phyloP scores from a whole-genome alignment of 2,113 vertebrate species.

The Bothrops jararaca region DNA sequence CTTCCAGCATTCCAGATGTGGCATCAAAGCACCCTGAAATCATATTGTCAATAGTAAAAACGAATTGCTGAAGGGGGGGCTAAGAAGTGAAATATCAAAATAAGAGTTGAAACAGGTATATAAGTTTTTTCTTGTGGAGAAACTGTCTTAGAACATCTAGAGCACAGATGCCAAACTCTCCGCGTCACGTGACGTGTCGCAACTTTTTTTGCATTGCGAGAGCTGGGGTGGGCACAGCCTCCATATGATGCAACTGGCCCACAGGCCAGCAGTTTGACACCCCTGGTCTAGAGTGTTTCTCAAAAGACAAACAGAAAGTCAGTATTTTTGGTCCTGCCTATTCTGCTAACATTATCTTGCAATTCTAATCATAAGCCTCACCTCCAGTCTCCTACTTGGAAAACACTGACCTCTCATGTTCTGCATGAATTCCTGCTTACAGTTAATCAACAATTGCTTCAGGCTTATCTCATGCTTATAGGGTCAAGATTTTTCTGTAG shows the following conservation, averaged over 20 bases:
- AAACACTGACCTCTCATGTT: neutral
- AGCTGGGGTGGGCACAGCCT: too few species aligned
- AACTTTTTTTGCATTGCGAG: too few species aligned
- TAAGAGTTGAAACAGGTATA: too few species aligned
- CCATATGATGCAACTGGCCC: too few species aligned
- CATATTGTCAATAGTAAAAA: too few species aligned
- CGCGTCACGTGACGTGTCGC: too few species aligned
- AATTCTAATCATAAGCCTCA: neutral
- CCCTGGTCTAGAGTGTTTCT: neutral
- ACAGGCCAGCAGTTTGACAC: too few species aligned
- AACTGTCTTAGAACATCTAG: neutral
- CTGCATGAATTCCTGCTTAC: neutral
- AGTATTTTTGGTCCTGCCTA: neutral
- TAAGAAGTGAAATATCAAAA: too few species aligned
- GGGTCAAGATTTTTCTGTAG: neutral
- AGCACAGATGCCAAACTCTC: neutral
- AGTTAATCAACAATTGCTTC: neutral
- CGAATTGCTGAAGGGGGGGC: too few species aligned
- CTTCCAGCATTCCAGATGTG: too few species aligned
- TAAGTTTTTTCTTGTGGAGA: neutral
- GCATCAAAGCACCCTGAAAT: too few species aligned
- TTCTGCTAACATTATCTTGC: neutral
- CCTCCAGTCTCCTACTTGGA: neutral
- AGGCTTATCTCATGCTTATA: neutral
- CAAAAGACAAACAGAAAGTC: neutral